phyloP scores from a whole-genome alignment of 1,140 invertebrate species.

The Leptinotarsa lineolata region DNA sequence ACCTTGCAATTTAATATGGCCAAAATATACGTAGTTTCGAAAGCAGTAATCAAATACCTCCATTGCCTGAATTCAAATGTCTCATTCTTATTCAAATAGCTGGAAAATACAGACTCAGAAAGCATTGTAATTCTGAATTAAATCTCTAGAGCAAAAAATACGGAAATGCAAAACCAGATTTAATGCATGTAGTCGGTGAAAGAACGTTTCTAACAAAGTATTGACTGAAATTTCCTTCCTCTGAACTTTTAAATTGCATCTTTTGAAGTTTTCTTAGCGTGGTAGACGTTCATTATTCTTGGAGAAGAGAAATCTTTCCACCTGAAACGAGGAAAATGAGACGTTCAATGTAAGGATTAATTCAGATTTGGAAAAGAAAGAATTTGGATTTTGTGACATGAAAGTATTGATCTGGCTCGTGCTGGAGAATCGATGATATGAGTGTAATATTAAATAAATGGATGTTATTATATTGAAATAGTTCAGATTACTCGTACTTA shows the following conservation, averaged over 20 bases:
- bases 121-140: not conserved
- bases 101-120: not conserved
- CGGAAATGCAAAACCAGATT: not conserved
- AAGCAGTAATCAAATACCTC: too few species aligned
- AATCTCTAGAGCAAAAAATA: not conserved
- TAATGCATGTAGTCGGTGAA: not conserved
- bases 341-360: not conserved
- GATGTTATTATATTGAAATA: not conserved
- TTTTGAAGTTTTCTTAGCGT: not conserved
- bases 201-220: not conserved
- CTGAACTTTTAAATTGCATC: not conserved
- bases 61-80: too few species aligned
- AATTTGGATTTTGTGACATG: too few species aligned
- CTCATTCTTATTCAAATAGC: not conserved
- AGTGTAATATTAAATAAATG: not conserved
- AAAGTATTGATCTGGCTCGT: too few species aligned
- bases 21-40: too few species aligned
- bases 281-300: constrained; percentile 6
- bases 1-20: too few species aligned
- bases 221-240: constrained; percentile 6
- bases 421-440: too few species aligned
- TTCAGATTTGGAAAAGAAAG: not conserved
- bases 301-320: not conserved
- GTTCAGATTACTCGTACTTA: too few species aligned
- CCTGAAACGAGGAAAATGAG: not conserved